Conservation (phyloP, 1,140 invertebrate species). For the Drosophila grimshawi region DNA sequence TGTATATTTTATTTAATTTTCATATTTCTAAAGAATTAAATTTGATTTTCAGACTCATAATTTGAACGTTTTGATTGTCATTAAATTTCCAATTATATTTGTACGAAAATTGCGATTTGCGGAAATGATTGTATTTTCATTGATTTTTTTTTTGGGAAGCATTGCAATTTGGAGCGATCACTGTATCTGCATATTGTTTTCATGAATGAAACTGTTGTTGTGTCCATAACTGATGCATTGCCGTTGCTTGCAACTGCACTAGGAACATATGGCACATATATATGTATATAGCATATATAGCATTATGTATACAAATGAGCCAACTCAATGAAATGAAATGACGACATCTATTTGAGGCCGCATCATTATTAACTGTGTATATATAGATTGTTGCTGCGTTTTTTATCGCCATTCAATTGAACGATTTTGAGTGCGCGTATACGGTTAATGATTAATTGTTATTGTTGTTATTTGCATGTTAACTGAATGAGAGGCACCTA, state of each 20-base stretch:
- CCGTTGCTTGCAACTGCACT: constrained; percentile 59
- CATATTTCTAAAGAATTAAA: no score
- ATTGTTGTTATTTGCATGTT: constrained; percentile 54
- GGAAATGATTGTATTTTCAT: no score
- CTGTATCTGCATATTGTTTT: constrained; percentile 44
- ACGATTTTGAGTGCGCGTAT: constrained; percentile 20
- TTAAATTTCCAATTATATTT: no score
- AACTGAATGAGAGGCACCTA: constrained; percentile 38
- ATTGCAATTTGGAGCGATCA: not conserved
- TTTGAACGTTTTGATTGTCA: no score
- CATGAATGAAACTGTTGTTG: constrained; percentile 77
- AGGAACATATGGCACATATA: constrained; percentile 24
- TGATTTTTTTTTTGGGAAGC: not conserved
- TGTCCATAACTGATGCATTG: constrained; percentile 63
- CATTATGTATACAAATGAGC: not conserved
- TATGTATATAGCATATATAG: constrained; percentile 23
- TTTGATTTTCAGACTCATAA: no score
- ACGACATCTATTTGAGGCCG: constrained; percentile 48
- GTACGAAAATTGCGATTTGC: no score
- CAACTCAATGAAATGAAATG: constrained; percentile 43
- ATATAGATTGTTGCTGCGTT: constrained; percentile 20
- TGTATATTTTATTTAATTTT: no score
- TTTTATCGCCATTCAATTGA: constrained; percentile 50
- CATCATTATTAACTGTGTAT: constrained; percentile 5
- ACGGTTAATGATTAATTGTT: constrained; percentile 42